These are phyloP conservation scores for Toxotes chatareus DNA, from an alignment of 2,113 vertebrate genomes.

Conservation along the genomic window DNA sequence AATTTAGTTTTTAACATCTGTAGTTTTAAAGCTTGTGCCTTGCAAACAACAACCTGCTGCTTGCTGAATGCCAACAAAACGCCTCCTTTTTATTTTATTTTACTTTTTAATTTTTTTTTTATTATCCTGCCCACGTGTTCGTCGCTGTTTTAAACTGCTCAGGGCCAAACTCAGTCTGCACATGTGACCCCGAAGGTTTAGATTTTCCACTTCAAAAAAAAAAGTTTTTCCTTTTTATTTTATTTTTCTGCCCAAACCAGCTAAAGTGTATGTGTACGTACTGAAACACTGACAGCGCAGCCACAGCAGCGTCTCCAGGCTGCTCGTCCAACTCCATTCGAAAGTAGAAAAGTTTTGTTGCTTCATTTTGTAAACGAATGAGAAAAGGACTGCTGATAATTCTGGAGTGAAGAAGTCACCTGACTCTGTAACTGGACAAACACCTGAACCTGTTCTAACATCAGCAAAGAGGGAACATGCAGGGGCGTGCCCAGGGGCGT, in stretches of 20 bases:
- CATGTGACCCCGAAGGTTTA: slow-evolving; percentile 71
- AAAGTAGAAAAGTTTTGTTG: not conserved
- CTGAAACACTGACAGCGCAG: slow-evolving; percentile 68
- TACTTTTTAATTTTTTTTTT: not conserved
- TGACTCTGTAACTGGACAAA: slow-evolving; percentile 15
- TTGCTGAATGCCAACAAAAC: slow-evolving; percentile 84
- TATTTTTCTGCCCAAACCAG: slow-evolving; percentile 74
- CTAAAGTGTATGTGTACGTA: slow-evolving; percentile 58
- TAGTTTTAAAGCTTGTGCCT: slow-evolving; percentile 86
- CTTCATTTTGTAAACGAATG: not conserved
- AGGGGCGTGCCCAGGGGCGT: slow-evolving; percentile 33
- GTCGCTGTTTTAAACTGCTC: slow-evolving; percentile 75
- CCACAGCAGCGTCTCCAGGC: slow-evolving; percentile 52
- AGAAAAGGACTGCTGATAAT: not conserved
- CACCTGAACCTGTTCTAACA: slow-evolving; percentile 1
- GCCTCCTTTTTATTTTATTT: slow-evolving; percentile 34
- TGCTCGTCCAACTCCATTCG: slow-evolving; percentile 2
- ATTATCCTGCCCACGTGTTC: slow-evolving; percentile 39
- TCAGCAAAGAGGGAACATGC: not conserved
- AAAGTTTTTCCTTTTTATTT: slow-evolving; percentile 49
- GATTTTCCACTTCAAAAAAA: slow-evolving; percentile 52
- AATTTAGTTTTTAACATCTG: slow-evolving; percentile 89
- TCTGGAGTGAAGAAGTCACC: not conserved
- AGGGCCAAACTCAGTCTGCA: slow-evolving; percentile 75
- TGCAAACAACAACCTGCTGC: slow-evolving; percentile 85